Evolutionary conservation across 2,113 vertebrate genomes (phyloP).

Genomic region (Bettongia penicillata): DNA sequence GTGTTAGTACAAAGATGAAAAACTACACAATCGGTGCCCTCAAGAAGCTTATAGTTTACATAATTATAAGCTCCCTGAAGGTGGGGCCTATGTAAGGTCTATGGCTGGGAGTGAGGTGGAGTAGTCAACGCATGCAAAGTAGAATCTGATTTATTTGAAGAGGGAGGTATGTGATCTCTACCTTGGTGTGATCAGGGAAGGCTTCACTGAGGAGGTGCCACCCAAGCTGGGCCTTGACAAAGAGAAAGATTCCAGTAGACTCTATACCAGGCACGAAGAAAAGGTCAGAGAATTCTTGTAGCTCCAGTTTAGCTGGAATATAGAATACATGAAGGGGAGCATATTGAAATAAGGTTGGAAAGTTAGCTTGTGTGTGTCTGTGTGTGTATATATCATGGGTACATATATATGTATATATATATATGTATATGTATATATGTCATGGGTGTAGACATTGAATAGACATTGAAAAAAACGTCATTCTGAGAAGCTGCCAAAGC

Average conservation of each 20-base stretch:
- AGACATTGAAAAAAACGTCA: not conserved
- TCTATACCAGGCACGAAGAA: not conserved
- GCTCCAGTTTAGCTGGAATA: not conserved
- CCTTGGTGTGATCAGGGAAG: not conserved
- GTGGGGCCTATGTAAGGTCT: not conserved
- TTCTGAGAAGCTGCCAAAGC: not conserved
- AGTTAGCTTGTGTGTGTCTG: not conserved
- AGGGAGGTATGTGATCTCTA: not conserved
- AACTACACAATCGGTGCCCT: not conserved
- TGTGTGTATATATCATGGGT: not conserved
- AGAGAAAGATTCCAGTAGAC: not conserved
- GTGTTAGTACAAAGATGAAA: not conserved
- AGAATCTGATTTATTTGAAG: not conserved
- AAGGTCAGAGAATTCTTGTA: not conserved
- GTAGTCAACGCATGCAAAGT: not conserved
- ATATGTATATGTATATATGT: no score
- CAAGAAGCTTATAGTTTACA: not conserved
- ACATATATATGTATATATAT: not conserved
- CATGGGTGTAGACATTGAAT: no score
- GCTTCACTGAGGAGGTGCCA: not conserved
- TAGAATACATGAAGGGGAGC: not conserved
- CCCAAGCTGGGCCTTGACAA: not conserved
- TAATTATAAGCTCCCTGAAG: not conserved
- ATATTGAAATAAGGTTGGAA: not conserved
- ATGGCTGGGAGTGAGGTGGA: not conserved